A percentile compares a stretch with the other conserved stretches of the same genome.
Evolutionary conservation across 2,797 vertebrate genomes (phyloP).

Genomic region (Argyrosomus regius): DNA sequence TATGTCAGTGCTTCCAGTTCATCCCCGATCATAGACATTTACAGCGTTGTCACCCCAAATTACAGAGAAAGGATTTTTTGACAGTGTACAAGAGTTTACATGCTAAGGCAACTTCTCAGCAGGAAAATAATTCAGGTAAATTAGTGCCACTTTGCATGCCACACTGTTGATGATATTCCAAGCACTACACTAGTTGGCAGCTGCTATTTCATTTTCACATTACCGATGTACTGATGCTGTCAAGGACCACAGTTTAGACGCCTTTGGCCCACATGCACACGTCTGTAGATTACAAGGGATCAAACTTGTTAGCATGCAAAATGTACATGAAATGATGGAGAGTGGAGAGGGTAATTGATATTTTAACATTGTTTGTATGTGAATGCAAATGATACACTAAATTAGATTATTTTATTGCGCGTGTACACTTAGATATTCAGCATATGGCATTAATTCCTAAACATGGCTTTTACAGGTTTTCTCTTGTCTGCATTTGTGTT

Average conservation of each 20-base stretch:
- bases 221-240: neutral
- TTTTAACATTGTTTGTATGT: neutral
- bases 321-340: neutral
- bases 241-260: neutral
- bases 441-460: neutral
- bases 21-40: neutral
- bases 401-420: neutral
- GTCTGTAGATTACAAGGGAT: neutral
- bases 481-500: no score
- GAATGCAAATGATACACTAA: neutral
- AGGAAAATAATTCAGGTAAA: neutral
- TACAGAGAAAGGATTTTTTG: neutral
- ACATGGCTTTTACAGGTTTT: no score
- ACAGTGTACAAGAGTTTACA: neutral
- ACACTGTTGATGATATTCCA: neutral
- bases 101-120: neutral
- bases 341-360: no score
- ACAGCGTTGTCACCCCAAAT: neutral
- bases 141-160: neutral
- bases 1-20: neutral
- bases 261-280: neutral
- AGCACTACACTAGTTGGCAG: neutral
- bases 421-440: neutral
- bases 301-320: neutral
- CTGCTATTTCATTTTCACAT: neutral